Base-by-base conservation (phyloP, 1,140 invertebrate genomes). In the Leguminivora glycinivorella region DNA sequence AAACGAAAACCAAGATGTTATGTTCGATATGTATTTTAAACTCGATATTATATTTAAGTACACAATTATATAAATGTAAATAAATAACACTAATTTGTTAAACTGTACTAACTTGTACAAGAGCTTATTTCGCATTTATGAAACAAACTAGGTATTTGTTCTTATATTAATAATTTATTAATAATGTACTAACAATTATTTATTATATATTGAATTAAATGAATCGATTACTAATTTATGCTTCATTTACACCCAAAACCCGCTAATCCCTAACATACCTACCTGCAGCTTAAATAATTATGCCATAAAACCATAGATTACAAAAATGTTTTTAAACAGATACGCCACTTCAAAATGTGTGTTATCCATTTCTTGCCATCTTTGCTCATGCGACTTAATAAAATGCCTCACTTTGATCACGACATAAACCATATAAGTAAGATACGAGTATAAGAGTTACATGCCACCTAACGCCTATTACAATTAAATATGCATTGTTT, bases 121-220 rank as follows among this genome's bases (percentile, higher is more conserved):
- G 72, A 76, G 76, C 76, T 82, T 70, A 67, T 84, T 83, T 83
- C 83, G 84, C 85, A 88, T 89, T 89, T 87, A 89, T 56, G 69
- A 71, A 77, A 75, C 72, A 67, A 72, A 75, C 74, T 75, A 72
- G 74, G 76, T 43, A 71, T 77, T 67, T 75, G 73, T 82, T 60
- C 58, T 71, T 52, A 67, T 67, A 29, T 63, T 69, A 75, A 56
- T 70, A 80, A 81, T 81, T 69, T 71, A 80, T 82, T 82, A 82
- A 79, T 76, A 34, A 63, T 83, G 76, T 88, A 83, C 81, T 86
- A 84, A 88, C 77, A 72, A 72, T 78, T 85, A 83, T 86, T 83
- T 86, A 87, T 89, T 87, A 52, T 52, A 6, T 52, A 52, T 77
- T 81, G 78, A 75, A 89, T 80, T 88, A 89, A 88, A 88, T 73